Base-by-base conservation (phyloP, 2,113 vertebrate species). In the Sapayoa aenigma region DNA sequence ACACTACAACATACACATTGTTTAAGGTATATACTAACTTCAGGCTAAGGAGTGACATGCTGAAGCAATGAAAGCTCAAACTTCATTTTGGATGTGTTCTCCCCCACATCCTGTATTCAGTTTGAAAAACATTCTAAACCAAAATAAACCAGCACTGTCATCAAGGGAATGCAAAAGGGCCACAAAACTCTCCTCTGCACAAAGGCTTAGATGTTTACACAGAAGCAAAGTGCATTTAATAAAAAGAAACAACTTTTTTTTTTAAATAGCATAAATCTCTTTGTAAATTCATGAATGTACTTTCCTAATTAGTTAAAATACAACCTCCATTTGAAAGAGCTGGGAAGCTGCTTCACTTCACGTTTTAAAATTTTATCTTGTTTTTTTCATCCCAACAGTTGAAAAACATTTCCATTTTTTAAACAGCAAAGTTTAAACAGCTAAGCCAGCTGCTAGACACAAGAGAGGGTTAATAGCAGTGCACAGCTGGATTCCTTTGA, bases 41-140 rank as follows among this genome's bases (percentile, higher is more conserved):
- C 27, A 65, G 11, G 68, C 8, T 52, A 56, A 65, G 44, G 18
- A 88, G 7, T 65, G 25, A 50, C 37, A 9, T 3, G 12, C 9
- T 22, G 52, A 75, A 75, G 1, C 37, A 87, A 25, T 3, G 5
- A 79, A 55, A 66, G 14, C 46, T 74, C 46, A 58, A n/a, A 33
- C 13, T 58, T 44, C 5, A 22, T 41, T 62, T 56, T 56, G 5
- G 49, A 12, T 14, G 39, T 49, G 2, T 14, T 74, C 9, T 42
- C 9, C 20, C 3, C 3, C 17, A 16, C 3, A 66, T 19, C 15
- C 30, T 12, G 3, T 35, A 84, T 3, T 25, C 9, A 4, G 1
- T 33, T 13, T 35, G 18, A 35, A 31, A 53, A 74, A 49, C 24
- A 50, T 9, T 31, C 30, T 39, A 53, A 56, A 59, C 3, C 10